Percentiles rank a stretch among this genome's conserved stretches.
These are phyloP conservation scores for Xanthorhoe spadicearia DNA, from an alignment of 2,888 invertebrate species.

Conservation along the genomic window DNA sequence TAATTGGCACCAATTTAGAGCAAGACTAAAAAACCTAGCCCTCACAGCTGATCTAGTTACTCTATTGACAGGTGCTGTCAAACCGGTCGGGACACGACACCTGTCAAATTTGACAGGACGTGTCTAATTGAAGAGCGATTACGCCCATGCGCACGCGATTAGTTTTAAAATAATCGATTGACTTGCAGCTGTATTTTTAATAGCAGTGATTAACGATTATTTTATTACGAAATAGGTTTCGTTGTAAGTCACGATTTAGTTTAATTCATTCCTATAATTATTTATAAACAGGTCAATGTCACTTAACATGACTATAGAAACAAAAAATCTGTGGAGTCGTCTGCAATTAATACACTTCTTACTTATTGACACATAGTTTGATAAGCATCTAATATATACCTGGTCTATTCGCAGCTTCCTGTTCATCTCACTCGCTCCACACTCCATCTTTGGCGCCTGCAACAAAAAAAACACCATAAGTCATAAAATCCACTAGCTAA, in stretches of 20 bases:
- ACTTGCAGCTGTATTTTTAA: slow-evolving; percentile 28
- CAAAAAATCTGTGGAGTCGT: too few relatives aligned
- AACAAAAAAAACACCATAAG: slow-evolving; percentile 59
- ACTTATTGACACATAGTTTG: too few relatives aligned
- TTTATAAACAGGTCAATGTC: slow-evolving; percentile 7
- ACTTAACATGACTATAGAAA: not conserved
- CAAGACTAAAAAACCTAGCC: slow-evolving; percentile 25
- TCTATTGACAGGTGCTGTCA: slow-evolving; percentile 54
- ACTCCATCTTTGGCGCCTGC: slow-evolving; percentile 81
- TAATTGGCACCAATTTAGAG: slow-evolving; percentile 10
- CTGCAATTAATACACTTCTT: too few relatives aligned
- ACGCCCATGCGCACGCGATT: slow-evolving; percentile 37
- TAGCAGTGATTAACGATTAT: slow-evolving; percentile 22
- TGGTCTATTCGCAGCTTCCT: slow-evolving; percentile 80
- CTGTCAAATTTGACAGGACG: slow-evolving; percentile 59
- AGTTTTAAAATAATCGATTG: slow-evolving; percentile 31
- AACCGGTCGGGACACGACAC: slow-evolving; percentile 62
- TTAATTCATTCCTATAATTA: not conserved
- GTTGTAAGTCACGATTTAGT: slow-evolving; percentile 26
- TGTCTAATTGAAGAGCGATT: slow-evolving; percentile 47
- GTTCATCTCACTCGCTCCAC: slow-evolving; percentile 71
- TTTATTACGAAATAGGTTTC: slow-evolving; percentile 25
- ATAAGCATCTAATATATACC: slow-evolving; percentile 64
- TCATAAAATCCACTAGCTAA: slow-evolving; percentile 5
- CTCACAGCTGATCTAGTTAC: slow-evolving; percentile 56